Conservation (phyloP, 1,140 invertebrate genomes). For the Aphidius gifuensis region DNA sequence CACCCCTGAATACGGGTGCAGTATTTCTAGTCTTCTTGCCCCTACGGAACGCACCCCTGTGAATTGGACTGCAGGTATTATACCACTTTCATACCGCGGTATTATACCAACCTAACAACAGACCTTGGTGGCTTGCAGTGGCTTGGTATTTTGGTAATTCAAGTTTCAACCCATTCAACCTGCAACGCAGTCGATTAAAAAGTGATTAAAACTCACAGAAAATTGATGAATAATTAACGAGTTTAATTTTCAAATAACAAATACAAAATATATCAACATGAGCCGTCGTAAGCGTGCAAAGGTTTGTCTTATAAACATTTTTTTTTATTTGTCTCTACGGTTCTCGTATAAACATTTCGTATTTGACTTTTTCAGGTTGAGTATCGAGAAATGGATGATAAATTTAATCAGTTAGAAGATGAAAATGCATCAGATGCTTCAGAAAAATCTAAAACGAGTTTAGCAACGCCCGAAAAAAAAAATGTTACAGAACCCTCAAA, state of each 20-base stretch:
- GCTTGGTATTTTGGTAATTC: no score
- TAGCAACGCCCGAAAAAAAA: slow-evolving; percentile 54
- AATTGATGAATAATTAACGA: no score
- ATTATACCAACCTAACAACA: no score
- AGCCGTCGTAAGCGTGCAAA: slow-evolving; percentile 66
- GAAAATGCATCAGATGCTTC: slow-evolving; percentile 63
- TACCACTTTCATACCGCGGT: no score
- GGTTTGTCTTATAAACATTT: slow-evolving; percentile 43
- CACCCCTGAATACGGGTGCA: no score
- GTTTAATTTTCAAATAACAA: no score
- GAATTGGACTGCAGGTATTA: no score
- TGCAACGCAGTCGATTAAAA: no score
- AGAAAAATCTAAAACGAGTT: slow-evolving; percentile 62
- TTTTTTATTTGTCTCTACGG: not conserved
- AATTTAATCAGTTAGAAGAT: slow-evolving; percentile 62
- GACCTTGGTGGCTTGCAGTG: no score
- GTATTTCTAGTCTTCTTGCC: no score
- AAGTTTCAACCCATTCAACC: no score
- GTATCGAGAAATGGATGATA: slow-evolving; percentile 67
- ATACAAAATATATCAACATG: slow-evolving; percentile 45
- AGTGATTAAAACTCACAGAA: not conserved
- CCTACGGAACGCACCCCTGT: no score
- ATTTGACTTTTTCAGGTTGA: slow-evolving; percentile 56
- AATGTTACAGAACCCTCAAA: slow-evolving; percentile 46
- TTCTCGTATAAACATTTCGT: not conserved